phyloP scores from a whole-genome alignment of 2,797 vertebrate species.

The Sparus aurata region DNA sequence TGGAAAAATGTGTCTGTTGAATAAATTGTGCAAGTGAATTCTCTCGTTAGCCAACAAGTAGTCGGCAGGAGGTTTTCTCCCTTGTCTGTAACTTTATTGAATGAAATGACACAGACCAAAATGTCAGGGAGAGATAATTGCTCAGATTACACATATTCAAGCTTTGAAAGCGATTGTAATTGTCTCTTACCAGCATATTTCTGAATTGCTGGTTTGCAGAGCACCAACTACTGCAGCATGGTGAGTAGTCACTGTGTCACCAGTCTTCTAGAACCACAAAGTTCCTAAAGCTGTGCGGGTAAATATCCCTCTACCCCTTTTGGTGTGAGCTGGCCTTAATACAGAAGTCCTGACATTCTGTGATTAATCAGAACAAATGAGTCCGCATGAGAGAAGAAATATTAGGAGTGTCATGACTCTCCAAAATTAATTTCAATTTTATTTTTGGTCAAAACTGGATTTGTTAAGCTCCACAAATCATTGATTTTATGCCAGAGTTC shows the following conservation, averaged over 20 bases:
- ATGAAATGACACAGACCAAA: neutral
- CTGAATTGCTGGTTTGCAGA: neutral
- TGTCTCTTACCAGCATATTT: neutral
- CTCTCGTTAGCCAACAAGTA: neutral
- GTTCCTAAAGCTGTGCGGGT: fast-evolving
- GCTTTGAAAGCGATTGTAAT: neutral
- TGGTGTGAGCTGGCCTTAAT: neutral
- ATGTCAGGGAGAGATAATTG: too few species aligned
- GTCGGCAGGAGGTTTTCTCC: neutral
- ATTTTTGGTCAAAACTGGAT: too few species aligned
- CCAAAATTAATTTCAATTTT: too few species aligned
- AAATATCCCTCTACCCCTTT: neutral
- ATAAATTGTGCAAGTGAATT: neutral
- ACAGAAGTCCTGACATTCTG: neutral
- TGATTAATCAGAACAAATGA: neutral
- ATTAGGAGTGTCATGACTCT: too few species aligned
- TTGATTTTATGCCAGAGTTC: too few species aligned
- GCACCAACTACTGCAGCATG: neutral
- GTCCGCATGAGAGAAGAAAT: neutral
- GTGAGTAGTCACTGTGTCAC: neutral
- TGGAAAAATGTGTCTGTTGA: neutral
- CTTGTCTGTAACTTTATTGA: neutral
- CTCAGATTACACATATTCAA: too few species aligned
- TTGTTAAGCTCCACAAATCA: too few species aligned
- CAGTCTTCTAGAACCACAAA: neutral